Base-by-base conservation (phyloP, 2,888 invertebrate genomes). In the Cheilosia soror region DNA sequence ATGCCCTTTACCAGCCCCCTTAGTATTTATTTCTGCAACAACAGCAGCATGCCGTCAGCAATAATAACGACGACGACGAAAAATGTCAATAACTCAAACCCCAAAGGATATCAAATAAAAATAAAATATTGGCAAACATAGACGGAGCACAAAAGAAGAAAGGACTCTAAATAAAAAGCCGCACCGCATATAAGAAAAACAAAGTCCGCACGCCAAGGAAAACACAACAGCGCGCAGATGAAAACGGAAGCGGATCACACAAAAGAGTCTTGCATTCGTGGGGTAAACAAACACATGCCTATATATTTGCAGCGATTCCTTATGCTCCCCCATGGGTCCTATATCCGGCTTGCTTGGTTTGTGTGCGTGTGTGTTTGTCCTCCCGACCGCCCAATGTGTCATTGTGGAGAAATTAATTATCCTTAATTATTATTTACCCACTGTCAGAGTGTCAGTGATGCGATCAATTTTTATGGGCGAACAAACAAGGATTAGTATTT, bases 401-500 rank as follows among this genome's bases (percentile, higher is more conserved):
- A 76, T 65, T 71, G 77, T 66, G 33, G 75, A 76, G 84, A 84
- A 80, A 84, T 84, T 84, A 84, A 84, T 84, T 84, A 84, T 84
- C 84, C 80, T 84, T 84, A 84, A 84, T 84, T 84, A 84, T 80
- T 84, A 76, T 84, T 84, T 84, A 71, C 75, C 84, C 80, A 76
- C 57, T 65, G 77, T 82, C 81, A 80, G 49, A 60, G 80, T 71
- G 84, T 71, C 75, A 75, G 75, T 69, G 69, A 79, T 69, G 83
- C 79, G 75, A 84, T 80, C 80, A 84, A 80, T 80, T 84, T 84
- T 84, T 75, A 80, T 76, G 75, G 63, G 60, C 73, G 63, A 71
- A 53, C 75, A 84, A 84, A 84, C 75, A 84, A 60, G 75, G 71
- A 84, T 76, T 76, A 66, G 65, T 58, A 42, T 75, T 75, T 78